Percentiles rank a stretch among this genome's conserved stretches.
phyloP scores from a whole-genome alignment of 2,797 vertebrate species.

The Molossus alvarezi region DNA sequence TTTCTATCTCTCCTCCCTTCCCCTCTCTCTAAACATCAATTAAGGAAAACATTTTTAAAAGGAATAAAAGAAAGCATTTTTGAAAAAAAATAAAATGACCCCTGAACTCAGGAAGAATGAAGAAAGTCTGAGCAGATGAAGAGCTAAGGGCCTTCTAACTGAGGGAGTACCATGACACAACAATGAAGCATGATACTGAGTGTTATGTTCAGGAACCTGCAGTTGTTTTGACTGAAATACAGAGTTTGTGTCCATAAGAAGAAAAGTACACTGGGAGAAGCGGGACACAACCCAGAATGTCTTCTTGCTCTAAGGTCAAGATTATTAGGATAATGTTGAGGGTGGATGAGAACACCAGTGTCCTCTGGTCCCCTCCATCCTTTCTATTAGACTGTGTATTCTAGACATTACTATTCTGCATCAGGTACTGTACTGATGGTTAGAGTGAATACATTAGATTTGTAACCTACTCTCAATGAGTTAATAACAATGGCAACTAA shows the following conservation, averaged over 20 bases:
- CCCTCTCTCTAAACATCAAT: no score
- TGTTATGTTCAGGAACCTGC: neutral
- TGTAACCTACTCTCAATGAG: neutral
- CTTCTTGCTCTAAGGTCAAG: neutral
- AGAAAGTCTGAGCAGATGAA: neutral
- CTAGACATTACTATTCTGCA: neutral
- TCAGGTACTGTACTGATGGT: neutral
- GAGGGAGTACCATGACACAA: neutral
- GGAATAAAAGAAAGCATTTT: no score
- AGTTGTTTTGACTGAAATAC: neutral
- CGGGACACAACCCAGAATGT: neutral
- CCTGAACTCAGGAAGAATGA: neutral
- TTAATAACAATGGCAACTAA: neutral
- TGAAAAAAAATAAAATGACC: neutral
- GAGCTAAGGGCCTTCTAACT: no score
- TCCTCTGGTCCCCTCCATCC: neutral
- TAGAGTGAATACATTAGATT: neutral
- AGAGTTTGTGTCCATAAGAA: neutral
- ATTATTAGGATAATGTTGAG: neutral
- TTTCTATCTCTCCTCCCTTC: no score
- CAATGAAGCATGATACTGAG: neutral
- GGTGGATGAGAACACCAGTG: neutral
- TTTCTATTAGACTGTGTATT: neutral
- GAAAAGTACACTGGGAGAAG: neutral
- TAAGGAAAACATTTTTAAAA: no score